Evolutionary conservation across 2,113 vertebrate species (phyloP).

Genomic region (Daubentonia madagascariensis): DNA sequence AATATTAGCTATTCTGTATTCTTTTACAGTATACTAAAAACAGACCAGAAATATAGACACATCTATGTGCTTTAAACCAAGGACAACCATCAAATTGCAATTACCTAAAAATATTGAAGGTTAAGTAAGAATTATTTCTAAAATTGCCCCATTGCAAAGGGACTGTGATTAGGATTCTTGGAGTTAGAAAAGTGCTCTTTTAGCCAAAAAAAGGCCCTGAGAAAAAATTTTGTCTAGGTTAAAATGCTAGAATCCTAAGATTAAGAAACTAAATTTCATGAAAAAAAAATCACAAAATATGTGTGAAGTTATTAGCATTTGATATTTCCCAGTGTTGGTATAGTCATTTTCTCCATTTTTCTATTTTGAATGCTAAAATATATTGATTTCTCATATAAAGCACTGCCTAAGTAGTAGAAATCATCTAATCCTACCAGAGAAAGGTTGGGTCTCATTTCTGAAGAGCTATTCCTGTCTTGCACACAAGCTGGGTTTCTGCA

Average conservation of each 20-base stretch:
- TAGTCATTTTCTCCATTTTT: not conserved
- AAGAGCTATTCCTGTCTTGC: not conserved
- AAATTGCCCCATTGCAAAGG: not conserved
- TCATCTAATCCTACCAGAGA: not conserved
- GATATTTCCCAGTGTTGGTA: not conserved
- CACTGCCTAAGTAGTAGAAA: not conserved
- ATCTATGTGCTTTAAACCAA: not conserved
- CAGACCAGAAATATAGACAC: not conserved
- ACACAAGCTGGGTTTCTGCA: not conserved
- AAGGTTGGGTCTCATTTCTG: conserved; percentile 17
- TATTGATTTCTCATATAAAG: not conserved
- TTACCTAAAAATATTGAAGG: not conserved
- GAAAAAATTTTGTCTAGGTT: not conserved
- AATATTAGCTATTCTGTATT: not conserved
- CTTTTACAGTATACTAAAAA: not conserved
- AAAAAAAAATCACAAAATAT: conserved; percentile 8
- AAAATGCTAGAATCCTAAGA: conserved; percentile 22
- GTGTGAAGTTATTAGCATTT: not conserved
- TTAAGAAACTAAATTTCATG: conserved; percentile 23
- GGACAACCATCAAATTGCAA: not conserved
- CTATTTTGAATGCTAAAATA: not conserved
- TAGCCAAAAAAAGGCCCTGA: not conserved
- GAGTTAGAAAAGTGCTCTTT: not conserved
- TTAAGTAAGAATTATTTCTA: conserved; percentile 11
- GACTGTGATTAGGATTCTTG: not conserved